Percentiles rank a stretch among this genome's conserved stretches.
Conservation (phyloP, 2,113 vertebrate genomes). For the Camarhynchus parvulus region DNA sequence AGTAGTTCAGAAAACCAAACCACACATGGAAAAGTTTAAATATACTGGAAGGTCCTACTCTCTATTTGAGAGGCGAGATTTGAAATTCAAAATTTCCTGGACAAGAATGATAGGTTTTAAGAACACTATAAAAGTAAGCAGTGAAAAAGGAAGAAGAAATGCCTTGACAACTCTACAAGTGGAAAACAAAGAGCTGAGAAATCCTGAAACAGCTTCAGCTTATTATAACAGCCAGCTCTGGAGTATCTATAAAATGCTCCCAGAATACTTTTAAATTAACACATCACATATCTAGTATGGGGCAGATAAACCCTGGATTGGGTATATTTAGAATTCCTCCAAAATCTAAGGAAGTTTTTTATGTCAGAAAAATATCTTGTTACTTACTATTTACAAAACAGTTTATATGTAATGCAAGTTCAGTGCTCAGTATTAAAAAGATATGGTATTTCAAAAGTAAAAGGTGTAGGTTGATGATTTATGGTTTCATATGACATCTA, state of each 20-base stretch:
- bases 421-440: background rate
- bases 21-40: background rate
- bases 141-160: conserved; percentile 34
- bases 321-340: background rate
- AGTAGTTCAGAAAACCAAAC: conserved; percentile 4
- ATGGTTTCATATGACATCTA: background rate
- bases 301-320: background rate
- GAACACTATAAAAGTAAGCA: background rate
- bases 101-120: background rate
- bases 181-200: conserved; percentile 41
- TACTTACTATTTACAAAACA: background rate
- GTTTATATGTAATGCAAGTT: background rate
- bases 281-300: background rate
- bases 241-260: background rate
- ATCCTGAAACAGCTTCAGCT: background rate
- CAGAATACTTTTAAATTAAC: background rate
- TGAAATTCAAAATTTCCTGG: conserved; percentile 49
- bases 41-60: background rate
- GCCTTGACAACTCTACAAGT: background rate
- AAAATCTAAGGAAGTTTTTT: background rate
- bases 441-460: background rate
- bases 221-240: background rate
- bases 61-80: background rate
- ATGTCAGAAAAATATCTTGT: background rate
- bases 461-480: background rate